Base-by-base conservation (phyloP, 2,113 vertebrate genomes). In the Mionectes macconnelli region DNA sequence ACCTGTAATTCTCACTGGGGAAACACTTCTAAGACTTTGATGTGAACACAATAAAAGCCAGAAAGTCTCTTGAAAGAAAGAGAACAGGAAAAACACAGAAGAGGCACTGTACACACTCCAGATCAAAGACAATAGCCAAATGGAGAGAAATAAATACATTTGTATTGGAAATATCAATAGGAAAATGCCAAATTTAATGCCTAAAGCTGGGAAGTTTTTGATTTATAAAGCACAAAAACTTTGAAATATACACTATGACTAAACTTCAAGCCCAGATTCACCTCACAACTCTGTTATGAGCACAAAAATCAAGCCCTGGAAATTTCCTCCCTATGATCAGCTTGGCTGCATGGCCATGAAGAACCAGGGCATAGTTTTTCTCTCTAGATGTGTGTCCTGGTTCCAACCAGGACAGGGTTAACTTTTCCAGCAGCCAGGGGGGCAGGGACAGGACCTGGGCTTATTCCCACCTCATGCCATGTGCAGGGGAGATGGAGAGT, bases 21-120 rank as follows among this genome's bases (percentile, higher is more conserved):
- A 93, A 84, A 87, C 33, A 68, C 66, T 94, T 84, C 17, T 37
- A 77, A 78, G 93, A 49, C 27, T 92, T 86, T 60, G 63, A 94
- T 63, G 57, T 64, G 77, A 93, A 56, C 19, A 47, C 64, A 84
- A 63, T 12, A 87, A 63, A 92, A 94, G 47, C 25, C 60, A 92
- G 27, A 78, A 84, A 19, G 31, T n/a, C 15, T 90, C 52, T 40
- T 75, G 42, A 81, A 94, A 76, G 79, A 83, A 59, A 57, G 33
- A 70, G 35, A 66, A 77, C 21, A 68, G 56, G 21, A 87, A 93
- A 92, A 89, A 13, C 42, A 49, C 25, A 37, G 53, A 57, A 80
- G 67, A 78, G 19, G 25, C 20, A 25, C 42, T 62, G n/a, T 12
- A 27, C 21, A 63, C 1, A 4, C 39, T 84, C 30, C 42, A 74